These are phyloP conservation scores for Eurois occulta DNA, from an alignment of 2,888 invertebrate species.

Conservation along the genomic window DNA sequence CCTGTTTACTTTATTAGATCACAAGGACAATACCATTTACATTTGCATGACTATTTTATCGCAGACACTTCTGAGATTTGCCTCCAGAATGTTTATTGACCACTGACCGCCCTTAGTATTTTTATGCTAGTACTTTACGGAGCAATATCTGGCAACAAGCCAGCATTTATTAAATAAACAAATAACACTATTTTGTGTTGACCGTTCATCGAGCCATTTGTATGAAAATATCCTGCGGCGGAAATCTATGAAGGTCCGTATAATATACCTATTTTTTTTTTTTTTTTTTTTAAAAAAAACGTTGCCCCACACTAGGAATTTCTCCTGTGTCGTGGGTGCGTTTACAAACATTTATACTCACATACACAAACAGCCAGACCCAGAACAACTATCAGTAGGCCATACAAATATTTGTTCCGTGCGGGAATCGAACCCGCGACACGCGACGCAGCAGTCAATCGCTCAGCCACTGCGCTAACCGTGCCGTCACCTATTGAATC, in stretches of 20 bases:
- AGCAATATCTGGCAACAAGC: conserved; percentile 56
- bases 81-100: conserved; percentile 50
- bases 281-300: too few species aligned
- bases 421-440: too few species aligned
- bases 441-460: too few species aligned
- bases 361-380: too few species aligned
- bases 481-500: too few species aligned
- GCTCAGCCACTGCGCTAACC: too few species aligned
- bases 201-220: conserved; percentile 35
- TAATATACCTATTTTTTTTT: too few species aligned
- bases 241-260: conserved; percentile 10
- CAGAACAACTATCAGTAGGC: too few species aligned
- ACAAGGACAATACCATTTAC: conserved; percentile 47
- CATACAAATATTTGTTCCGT: too few species aligned
- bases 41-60: conserved; percentile 52
- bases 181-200: conserved; percentile 39
- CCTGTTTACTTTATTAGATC: conserved; percentile 30
- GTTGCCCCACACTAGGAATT: too few species aligned
- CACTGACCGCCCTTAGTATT: conserved; percentile 54
- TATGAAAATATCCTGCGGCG: conserved; percentile 23
- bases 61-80: conserved; percentile 47
- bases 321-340: too few species aligned
- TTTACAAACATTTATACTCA: too few species aligned
- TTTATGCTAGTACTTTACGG: conserved; percentile 45
- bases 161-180: conserved; percentile 62